Evolutionary conservation across 2,113 vertebrate genomes (phyloP).

Genomic region (Eolophus roseicapilla): DNA sequence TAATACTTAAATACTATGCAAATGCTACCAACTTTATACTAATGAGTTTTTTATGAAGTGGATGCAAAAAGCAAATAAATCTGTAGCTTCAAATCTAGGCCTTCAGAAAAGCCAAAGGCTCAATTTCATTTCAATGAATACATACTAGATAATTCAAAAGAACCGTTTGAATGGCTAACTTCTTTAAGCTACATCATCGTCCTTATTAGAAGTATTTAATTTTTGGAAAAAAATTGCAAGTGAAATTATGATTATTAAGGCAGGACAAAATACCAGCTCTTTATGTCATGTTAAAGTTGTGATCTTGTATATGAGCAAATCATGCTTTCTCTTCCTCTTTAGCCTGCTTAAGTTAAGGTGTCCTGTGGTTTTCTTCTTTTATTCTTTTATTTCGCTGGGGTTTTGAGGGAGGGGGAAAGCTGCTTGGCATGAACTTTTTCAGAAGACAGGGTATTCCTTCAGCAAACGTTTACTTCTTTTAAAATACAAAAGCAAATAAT

Average conservation of each 20-base stretch:
- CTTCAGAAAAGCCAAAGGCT: not conserved
- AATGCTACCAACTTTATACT: not conserved
- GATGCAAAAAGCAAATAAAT: not conserved
- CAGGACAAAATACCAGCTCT: not conserved
- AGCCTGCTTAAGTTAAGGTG: not conserved
- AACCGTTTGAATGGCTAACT: not conserved
- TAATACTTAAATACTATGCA: not conserved
- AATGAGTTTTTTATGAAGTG: not conserved
- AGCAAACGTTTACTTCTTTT: accelerated
- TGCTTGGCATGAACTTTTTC: not conserved
- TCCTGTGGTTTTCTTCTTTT: not conserved
- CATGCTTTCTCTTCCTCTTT: not conserved
- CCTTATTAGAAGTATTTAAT: not conserved
- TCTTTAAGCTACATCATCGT: not conserved
- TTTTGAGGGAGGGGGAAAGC: not conserved
- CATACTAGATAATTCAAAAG: not conserved
- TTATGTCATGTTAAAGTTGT: not conserved
- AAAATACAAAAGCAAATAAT: accelerated
- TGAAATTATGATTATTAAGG: not conserved
- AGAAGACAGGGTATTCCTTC: not conserved
- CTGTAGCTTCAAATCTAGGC: not conserved
- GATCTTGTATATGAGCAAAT: not conserved
- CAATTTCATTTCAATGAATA: not conserved
- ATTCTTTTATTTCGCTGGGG: not conserved
- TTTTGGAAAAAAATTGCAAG: not conserved